These are phyloP conservation scores for Himantopus leucocephalus DNA, from an alignment of 2,113 vertebrate genomes.

Conservation along the genomic window DNA sequence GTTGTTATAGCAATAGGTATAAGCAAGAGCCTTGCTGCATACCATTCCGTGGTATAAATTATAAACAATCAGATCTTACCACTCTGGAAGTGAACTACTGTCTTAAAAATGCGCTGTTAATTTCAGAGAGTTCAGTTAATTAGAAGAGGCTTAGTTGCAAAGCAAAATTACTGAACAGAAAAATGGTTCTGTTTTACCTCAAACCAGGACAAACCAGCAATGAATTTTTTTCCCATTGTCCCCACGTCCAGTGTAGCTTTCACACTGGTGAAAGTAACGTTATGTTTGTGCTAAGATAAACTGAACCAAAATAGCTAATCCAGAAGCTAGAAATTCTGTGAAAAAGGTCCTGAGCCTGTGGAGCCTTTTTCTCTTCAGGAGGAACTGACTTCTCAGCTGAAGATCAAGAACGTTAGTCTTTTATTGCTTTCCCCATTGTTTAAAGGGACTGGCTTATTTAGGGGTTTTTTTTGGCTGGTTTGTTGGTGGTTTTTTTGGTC, in stretches of 20 bases:
- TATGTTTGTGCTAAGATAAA: background rate
- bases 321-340: background rate
- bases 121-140: background rate
- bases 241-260: background rate
- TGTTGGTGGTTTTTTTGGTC: background rate
- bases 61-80: background rate
- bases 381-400: background rate
- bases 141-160: background rate
- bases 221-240: background rate
- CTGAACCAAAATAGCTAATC: background rate
- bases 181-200: background rate
- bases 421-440: background rate
- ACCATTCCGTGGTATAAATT: too few species aligned
- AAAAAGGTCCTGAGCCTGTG: background rate
- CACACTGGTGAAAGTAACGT: background rate
- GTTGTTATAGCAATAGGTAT: too few species aligned
- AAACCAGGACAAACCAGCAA: background rate
- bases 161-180: background rate
- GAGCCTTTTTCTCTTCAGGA: background rate
- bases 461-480: fast-evolving
- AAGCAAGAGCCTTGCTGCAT: too few species aligned
- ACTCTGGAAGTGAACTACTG: background rate
- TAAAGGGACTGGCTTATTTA: background rate
- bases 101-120: background rate
- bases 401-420: background rate